Base-by-base conservation (phyloP, 2,113 vertebrate genomes). In the Bos javanicus region DNA sequence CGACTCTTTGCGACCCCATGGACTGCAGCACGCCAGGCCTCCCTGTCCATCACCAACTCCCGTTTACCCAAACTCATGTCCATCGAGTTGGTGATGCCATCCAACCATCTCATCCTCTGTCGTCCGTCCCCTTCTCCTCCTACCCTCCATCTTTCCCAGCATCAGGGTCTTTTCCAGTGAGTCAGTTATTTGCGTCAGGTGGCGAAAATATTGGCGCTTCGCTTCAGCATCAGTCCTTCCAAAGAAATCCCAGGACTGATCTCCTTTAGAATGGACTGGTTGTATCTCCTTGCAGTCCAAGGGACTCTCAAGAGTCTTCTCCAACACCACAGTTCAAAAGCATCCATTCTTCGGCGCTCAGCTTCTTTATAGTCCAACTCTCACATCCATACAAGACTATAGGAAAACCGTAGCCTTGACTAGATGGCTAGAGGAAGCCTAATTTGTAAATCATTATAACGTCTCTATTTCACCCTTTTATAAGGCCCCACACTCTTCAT, bases 381-480 rank as follows among this genome's bases (percentile, higher is more conserved):
- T 39, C n/a, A 71, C 67, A 71, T 23, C n/a, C 67, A 39, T 23
- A 39, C 67, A 39, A 6, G n/a, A 71, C 67, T 39, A 71, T 71
- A n/a, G 67, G 23, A 74, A 74, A 74, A 23, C 36, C 36, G 39
- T 6, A 74, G 67, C 36, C n/a, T 74, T 74, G 67, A 39, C 67
- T 74, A 74, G 67, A 39, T 1, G 19, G 36, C 21, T 50, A 62
- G 33, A 93, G 54, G 30, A 67, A 94, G 39, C 74, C 50, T 71
- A 87, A 90, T 83, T 78, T 80, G 88, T 50, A 96, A n/a, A 25
- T 36, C 11, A 21, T 60, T 80, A 21, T 60, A 87, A 78, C 52
- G 56, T 97, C 50, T 50, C 17, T 60, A 84, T 89, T 76, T 95
- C 57, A 67, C 12, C 57, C 39, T 93, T 95, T 59, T 56, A 60